phyloP scores from a whole-genome alignment of 2,113 vertebrate species.

The Halichoeres trimaculatus region DNA sequence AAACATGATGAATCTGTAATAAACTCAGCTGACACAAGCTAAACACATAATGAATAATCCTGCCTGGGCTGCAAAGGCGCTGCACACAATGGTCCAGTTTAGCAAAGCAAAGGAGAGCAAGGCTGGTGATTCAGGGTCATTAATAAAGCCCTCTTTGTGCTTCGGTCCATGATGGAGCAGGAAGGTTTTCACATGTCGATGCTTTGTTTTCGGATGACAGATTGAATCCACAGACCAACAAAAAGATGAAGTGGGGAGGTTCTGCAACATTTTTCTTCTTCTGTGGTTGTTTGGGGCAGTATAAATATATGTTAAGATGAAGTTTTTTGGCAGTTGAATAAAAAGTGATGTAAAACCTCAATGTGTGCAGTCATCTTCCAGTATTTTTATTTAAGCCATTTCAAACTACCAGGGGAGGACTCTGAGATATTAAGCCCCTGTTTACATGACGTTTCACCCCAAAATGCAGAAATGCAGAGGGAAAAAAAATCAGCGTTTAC shows the following conservation, averaged over 20 bases:
- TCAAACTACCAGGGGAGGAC: neutral
- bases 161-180: slow-evolving; percentile 55
- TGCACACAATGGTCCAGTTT: slow-evolving; percentile 69
- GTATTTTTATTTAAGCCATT: neutral
- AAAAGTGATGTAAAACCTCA: neutral
- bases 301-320: neutral
- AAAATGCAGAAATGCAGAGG: no score
- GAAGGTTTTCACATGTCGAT: slow-evolving; percentile 60
- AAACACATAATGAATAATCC: slow-evolving; percentile 67
- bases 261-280: neutral
- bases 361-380: neutral
- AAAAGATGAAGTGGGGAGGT: neutral
- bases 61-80: slow-evolving; percentile 32
- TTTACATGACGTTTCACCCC: no score
- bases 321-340: neutral
- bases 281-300: neutral
- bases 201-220: slow-evolving; percentile 54
- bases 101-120: slow-evolving; percentile 56
- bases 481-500: no score
- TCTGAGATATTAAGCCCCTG: neutral
- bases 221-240: slow-evolving; percentile 25
- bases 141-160: slow-evolving; percentile 72
- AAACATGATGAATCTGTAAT: slow-evolving; percentile 50
- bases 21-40: slow-evolving; percentile 51
- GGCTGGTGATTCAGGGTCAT: slow-evolving; percentile 60